Evolutionary conservation across 2,888 invertebrate species (phyloP).

Genomic region (Lymantria dispar): DNA sequence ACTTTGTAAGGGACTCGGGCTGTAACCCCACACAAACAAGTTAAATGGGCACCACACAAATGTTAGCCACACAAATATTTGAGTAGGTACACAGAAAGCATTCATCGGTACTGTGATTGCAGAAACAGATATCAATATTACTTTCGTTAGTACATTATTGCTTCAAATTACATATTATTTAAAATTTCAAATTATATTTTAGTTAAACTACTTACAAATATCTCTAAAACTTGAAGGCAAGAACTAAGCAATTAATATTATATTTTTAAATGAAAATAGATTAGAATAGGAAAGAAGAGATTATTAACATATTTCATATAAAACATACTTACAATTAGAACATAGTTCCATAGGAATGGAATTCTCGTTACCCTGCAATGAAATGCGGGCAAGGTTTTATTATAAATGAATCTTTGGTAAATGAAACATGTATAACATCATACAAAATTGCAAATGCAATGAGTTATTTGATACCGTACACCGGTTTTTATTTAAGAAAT

Average conservation of each 20-base stretch:
- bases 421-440: background rate
- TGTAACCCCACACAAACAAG: conserved; percentile 1
- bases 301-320: conserved; percentile 7
- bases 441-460: background rate
- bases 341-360: conserved; percentile 98
- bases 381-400: conserved; percentile 1
- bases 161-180: conserved; percentile 13
- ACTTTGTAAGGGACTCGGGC: conserved; percentile 9
- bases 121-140: conserved; percentile 15
- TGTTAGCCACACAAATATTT: conserved; percentile 36
- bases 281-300: conserved; percentile 30
- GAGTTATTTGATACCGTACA: background rate
- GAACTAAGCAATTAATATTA: conserved; percentile 45
- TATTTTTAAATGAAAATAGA: conserved; percentile 41
- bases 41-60: conserved; percentile 17
- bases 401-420: background rate
- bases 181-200: conserved; percentile 20
- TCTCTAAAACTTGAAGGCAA: conserved; percentile 49
- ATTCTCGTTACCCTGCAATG: conserved; percentile 95
- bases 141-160: conserved; percentile 9
- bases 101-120: conserved; percentile 22
- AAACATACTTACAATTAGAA: conserved; percentile 92
- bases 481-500: conserved; percentile 8
- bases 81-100: conserved; percentile 34
- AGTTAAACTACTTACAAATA: conserved; percentile 42